Percentiles rank a stretch among this genome's conserved stretches.
Conservation (phyloP, 2,113 vertebrate species). For the Dromaius novaehollandiae region DNA sequence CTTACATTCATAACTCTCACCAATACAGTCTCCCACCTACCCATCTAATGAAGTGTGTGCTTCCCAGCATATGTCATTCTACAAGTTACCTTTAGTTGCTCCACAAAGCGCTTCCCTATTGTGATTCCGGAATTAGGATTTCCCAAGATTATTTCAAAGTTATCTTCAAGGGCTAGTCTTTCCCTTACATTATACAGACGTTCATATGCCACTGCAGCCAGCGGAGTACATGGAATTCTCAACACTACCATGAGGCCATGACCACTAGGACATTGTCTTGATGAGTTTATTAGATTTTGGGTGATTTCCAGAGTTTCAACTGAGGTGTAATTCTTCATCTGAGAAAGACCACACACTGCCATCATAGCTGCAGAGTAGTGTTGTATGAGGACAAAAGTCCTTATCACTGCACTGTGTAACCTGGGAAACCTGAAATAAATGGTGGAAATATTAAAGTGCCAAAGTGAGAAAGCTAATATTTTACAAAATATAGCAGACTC, state of each 20-base stretch:
- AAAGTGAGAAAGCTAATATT: background rate
- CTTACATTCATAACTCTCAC: background rate
- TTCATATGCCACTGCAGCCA: slow-evolving; percentile 90
- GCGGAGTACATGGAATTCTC: slow-evolving; percentile 89
- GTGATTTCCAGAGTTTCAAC: slow-evolving; percentile 96
- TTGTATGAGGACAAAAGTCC: slow-evolving; percentile 92
- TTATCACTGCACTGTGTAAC: slow-evolving; percentile 93
- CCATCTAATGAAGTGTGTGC: background rate
- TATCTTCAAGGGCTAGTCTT: slow-evolving; percentile 88
- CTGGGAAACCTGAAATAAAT: slow-evolving; percentile 88
- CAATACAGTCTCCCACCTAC: background rate
- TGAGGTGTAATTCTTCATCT: slow-evolving; percentile 94
- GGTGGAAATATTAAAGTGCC: background rate
- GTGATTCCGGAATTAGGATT: slow-evolving; percentile 84
- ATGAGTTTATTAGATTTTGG: slow-evolving; percentile 87
- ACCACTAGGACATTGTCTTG: slow-evolving; percentile 85
- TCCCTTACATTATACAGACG: slow-evolving; percentile 88
- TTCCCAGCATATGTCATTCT: background rate
- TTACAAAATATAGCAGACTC: background rate
- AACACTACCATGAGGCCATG: slow-evolving; percentile 97
- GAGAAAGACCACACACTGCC: slow-evolving; percentile 85
- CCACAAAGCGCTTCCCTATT: slow-evolving; percentile 88
- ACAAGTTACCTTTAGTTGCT: slow-evolving; percentile 87
- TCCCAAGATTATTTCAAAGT: slow-evolving; percentile 94
- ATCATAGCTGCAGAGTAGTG: slow-evolving; percentile 96